Base-by-base conservation (phyloP, 2,113 vertebrate genomes). In the Ctenomys sociabilis region DNA sequence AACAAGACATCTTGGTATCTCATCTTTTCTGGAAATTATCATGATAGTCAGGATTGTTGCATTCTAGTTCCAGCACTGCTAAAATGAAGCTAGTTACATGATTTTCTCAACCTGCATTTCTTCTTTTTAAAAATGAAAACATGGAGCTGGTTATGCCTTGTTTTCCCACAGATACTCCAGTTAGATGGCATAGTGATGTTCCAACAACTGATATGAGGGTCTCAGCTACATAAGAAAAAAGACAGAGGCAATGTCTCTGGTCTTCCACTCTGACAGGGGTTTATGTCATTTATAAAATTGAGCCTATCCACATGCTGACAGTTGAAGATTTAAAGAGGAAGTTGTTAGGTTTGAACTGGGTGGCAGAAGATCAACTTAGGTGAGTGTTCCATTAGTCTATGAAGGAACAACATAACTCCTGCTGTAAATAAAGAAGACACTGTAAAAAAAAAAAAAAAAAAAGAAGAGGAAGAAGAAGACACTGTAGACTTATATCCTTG, bases 281-380 rank as follows among this genome's bases (percentile, higher is more conserved):
- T 84, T 61, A 45, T 35, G 37, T 37, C 14, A 66, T 68, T 63
- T 64, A n/a, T 22, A 73, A 49, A 95, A 54, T 2, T 63, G 35
- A 43, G 32, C 86, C 68, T 24, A 83, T 40, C 35, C 37, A 28
- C 52, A 83, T 37, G 16, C 54, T 93, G 59, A 40, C 35, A 28
- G 52, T 19, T 90, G 11, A 70, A 93, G 52, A 78, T 49, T 70
- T 57, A 91, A 77, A 90, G 30, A 88, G 7, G 43, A 95, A 86
- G 40, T 92, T 1, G 0, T 45, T 37, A 87, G 37, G 45, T 43
- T 30, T 28, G 19, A 84, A 40, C 40, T 66, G 17, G 19, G 80
- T 86, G 45, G 68, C 24, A 85, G 24, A 2, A 83, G 37, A 57
- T 68, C 61, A 61, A 22, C 19, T 59, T 5, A 66, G 26, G 13